Evolutionary conservation across 2,888 invertebrate species (phyloP), one percentile per base, ranked within the genome.

Genomic region (Hipparchia sbordonii): DNA sequence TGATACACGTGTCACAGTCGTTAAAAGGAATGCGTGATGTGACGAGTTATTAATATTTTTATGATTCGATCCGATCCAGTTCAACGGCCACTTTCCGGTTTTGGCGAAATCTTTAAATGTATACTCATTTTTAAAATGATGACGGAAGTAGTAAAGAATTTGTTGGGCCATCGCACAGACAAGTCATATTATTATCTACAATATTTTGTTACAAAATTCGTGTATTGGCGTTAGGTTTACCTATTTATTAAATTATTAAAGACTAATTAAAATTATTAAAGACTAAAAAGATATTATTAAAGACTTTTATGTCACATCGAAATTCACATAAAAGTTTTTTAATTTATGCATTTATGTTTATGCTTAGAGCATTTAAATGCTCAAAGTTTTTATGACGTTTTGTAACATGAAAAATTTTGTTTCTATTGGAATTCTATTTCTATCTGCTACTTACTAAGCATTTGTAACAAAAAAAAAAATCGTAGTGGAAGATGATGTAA

Each of bases 1-100:
- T 57, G 70, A 66, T 72, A 74, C 72, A 72, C 74, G 72, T 65
- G 74, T 72, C 70, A 57, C 61, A 74, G 72, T 74, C 45, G 54
- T 48, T 67, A 45, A 45, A 52, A 56, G 72, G 74, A 65, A 71
- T 74, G 67, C 51, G 60, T 72, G 54, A 67, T 59, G 72, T 72
- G 72, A 76, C 70, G 67, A 70, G 67, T 65, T 92, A 91, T 90
- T 92, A 72, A 90, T 89, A 89, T 90, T 88, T 91, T 92, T 90
- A 90, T 86, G 79, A 80, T 79, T 81, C 78, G 79, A 83, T 85
- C 85, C 87, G 85, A 85, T 86, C 87, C 84, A 83, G 83, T 87
- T 88, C 88, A 89, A 92, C 85, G 88, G 85, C 83, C 87, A 82
- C 85, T 90, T 90, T 90, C 92, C 92, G 89, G 89, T 86, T 85